These are phyloP conservation scores for Clinocottus analis DNA, from an alignment of 2,113 vertebrate genomes.

Conservation along the genomic window DNA sequence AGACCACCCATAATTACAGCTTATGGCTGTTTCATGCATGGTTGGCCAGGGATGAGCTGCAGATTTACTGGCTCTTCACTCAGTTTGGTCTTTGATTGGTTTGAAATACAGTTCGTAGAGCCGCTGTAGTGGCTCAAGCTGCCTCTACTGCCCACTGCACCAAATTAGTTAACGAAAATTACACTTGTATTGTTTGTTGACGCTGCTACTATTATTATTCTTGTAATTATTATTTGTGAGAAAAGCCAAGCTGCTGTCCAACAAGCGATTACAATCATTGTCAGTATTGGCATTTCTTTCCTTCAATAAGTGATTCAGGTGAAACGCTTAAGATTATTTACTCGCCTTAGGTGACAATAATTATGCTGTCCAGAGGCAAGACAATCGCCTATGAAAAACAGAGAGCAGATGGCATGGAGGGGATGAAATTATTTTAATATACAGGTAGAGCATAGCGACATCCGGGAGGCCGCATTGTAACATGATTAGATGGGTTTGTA, in stretches of 20 bases:
- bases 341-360: too few species aligned
- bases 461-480: background rate
- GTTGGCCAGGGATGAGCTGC: background rate
- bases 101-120: background rate
- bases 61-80: background rate
- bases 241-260: background rate
- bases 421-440: background rate
- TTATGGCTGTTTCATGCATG: slow-evolving; percentile 4
- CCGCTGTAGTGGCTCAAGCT: background rate
- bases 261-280: background rate
- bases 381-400: background rate
- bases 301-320: background rate
- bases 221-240: background rate
- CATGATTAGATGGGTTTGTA: background rate
- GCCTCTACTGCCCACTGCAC: background rate
- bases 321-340: background rate
- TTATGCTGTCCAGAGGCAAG: too few species aligned
- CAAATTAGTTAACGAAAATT: background rate
- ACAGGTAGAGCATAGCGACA: background rate
- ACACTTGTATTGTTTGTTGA: background rate
- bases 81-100: background rate
- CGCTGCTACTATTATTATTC: background rate
- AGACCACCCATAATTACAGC: background rate
- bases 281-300: background rate
- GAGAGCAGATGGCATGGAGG: background rate